Base-by-base conservation (phyloP, 2,113 vertebrate species). In the Eulacestoma nigropectus region DNA sequence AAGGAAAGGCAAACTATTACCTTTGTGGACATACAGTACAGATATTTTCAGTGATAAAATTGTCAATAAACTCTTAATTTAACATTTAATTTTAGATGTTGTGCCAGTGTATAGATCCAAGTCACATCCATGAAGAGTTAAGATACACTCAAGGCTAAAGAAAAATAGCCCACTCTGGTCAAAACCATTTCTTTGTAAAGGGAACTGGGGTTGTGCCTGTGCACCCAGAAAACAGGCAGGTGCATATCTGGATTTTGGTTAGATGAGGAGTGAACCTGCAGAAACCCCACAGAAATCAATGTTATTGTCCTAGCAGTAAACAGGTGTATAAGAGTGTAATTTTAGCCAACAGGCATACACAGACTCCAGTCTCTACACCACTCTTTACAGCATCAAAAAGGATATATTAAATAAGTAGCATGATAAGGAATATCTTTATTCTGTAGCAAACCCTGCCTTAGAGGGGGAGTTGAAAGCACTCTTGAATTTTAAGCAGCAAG, bases 401-500 rank as follows among this genome's bases (percentile, higher is more conserved):
- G 47, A 32, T 25, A 16, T 37, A 81, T 84, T 90, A 92, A 96
- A 92, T 75, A 87, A 62, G 76, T 41, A 35, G 22, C 2, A 1
- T 68, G 62, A 68, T 84, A 90, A 90, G 33, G n/a, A 90, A 90
- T 89, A 64, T 41, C 52, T 74, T 83, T 84, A 60, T 90, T 89
- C 41, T 53, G 64, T 78, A 67, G 30, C 78, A 94, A 97, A 89
- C 26, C 26, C 69, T 81, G 69, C 57, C 70, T 89, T 57, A 84
- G 64, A 93, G 56, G 64, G 64, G 77, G 75, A 95, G 49, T 56
- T 42, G 56, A 96, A 96, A 92, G 80, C 73, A 72, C 37, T 82
- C 46, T 37, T 50, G 83, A 90, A 93, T 96, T 96, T 90, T 87
- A 82, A 95, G 60, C 63, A 93, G 73, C 49, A 79, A 39, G 79